Base-by-base conservation (phyloP, 2,113 vertebrate species). In the Struthidea cinerea region DNA sequence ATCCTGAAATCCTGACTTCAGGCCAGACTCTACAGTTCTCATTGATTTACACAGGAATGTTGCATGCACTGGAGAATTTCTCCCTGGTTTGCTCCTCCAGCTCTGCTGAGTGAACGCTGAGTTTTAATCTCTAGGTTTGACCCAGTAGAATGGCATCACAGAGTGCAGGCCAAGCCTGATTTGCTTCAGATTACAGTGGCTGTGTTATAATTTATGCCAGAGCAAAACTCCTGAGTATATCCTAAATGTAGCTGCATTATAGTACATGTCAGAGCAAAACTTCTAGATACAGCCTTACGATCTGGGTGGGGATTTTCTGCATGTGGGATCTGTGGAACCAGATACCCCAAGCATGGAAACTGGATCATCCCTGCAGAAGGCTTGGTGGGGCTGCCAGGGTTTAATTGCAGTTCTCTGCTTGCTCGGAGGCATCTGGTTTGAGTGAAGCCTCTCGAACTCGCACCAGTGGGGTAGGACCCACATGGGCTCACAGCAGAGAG, bases 31-130 rank as follows among this genome's bases (percentile, higher is more conserved):
- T 60, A 26, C 90, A 89, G 73, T 76, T 96, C 90, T 85, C 90
- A 95, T 71, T 96, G 92, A 96, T 96, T 93, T 96, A 90, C 59
- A 89, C 85, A 93, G 93, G 93, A 93, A 96, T 96, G 92, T 84
- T 94, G 60, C 68, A 87, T 35, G 64, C 28, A 16, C 71, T 89
- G 64, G 63, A 94, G 80, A 87, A 78, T 75, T 93, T 89, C 44
- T 71, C 76, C 68, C 77, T 56, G 52, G 15, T 53, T 95, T 89
- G 28, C 24, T 94, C 56, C 67, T 80, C 28, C 24, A 60, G 46
- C 63, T 94, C 6, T 10, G 4, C 37, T 64, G 88, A 26, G 49
- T 63, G 63, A 93, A 88, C 2, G 1, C 78, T 30, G 42, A 73
- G 46, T 75, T 84, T 30, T 68, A 56, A 64, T 90, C 68, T 76